phyloP scores from a whole-genome alignment of 2,113 vertebrate species.

The Dendrocopos noguchii region DNA sequence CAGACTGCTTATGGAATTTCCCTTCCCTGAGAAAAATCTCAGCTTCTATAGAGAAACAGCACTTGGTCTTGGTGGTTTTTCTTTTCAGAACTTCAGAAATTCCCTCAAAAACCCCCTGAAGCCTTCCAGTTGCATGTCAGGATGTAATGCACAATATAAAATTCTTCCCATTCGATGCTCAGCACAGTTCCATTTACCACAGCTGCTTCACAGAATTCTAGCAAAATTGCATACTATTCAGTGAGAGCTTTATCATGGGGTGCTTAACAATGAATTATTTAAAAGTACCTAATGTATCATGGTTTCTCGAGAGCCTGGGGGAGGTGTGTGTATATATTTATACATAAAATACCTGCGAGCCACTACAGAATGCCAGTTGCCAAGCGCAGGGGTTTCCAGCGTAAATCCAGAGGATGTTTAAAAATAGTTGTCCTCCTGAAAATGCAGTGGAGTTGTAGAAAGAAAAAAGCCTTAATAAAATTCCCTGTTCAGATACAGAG shows the following conservation, averaged over 20 bases:
- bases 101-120: constrained; percentile 59
- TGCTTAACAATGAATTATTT: constrained; percentile 63
- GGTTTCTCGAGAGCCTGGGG: constrained; percentile 32
- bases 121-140: not conserved
- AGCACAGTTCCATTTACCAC: constrained; percentile 44
- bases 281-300: constrained; percentile 5
- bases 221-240: constrained; percentile 35
- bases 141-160: constrained; percentile 30
- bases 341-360: constrained; percentile 34
- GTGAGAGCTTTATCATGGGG: constrained; percentile 32
- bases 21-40: constrained; percentile 29
- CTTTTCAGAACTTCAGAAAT: constrained; percentile 55
- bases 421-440: constrained; percentile 47
- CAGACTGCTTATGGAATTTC: constrained; percentile 28
- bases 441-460: not conserved
- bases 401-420: constrained; percentile 21
- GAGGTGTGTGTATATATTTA: constrained; percentile 56
- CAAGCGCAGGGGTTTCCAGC: not conserved
- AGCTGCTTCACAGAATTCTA: constrained; percentile 13
- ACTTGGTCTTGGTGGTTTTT: not conserved
- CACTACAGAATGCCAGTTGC: not conserved
- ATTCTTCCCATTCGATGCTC: constrained; percentile 19
- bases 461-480: constrained; percentile 10
- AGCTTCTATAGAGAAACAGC: constrained; percentile 15
- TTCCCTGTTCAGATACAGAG: not conserved